These are phyloP conservation scores for Abrostola triplasia DNA, from an alignment of 2,888 invertebrate genomes.

Conservation along the genomic window DNA sequence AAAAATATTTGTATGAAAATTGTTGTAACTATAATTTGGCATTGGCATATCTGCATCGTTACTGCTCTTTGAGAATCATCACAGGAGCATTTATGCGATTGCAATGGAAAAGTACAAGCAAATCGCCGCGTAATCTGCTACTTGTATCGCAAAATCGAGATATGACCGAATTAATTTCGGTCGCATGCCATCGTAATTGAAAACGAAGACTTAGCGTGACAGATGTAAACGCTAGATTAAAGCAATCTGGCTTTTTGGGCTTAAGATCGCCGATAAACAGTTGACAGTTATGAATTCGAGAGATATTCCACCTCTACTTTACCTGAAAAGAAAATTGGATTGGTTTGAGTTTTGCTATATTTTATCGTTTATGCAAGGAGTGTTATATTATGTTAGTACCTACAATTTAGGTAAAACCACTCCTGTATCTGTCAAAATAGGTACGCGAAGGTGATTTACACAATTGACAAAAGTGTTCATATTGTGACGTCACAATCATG, in stretches of 20 bases:
- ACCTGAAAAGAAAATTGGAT: conserved; percentile 22
- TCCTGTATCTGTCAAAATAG: too few species aligned
- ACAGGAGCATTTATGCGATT: conserved; percentile 76
- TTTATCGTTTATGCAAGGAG: too few species aligned
- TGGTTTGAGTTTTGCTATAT: too few species aligned
- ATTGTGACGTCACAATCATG: too few species aligned
- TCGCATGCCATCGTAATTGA: conserved; percentile 80
- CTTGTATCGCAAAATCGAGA: conserved; percentile 80
- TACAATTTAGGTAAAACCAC: too few species aligned
- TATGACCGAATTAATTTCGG: conserved; percentile 83
- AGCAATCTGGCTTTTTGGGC: conserved; percentile 53
- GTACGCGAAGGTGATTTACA: too few species aligned
- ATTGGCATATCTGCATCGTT: conserved; percentile 38
- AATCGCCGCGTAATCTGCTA: conserved; percentile 84
- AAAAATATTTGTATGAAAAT: too few species aligned
- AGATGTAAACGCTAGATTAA: conserved; percentile 67
- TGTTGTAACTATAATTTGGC: neutral
- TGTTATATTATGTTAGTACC: too few species aligned
- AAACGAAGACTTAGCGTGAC: conserved; percentile 77
- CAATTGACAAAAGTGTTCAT: too few species aligned
- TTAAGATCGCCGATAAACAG: conserved; percentile 44
- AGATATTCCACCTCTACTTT: neutral
- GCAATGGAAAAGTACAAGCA: conserved; percentile 72
- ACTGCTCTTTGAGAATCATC: conserved; percentile 66
- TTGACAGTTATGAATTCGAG: conserved; percentile 16